A percentile compares a stretch with the other conserved stretches of the same genome.
Conservation (phyloP, 2,888 invertebrate genomes). For the Stratiomys singularior region DNA sequence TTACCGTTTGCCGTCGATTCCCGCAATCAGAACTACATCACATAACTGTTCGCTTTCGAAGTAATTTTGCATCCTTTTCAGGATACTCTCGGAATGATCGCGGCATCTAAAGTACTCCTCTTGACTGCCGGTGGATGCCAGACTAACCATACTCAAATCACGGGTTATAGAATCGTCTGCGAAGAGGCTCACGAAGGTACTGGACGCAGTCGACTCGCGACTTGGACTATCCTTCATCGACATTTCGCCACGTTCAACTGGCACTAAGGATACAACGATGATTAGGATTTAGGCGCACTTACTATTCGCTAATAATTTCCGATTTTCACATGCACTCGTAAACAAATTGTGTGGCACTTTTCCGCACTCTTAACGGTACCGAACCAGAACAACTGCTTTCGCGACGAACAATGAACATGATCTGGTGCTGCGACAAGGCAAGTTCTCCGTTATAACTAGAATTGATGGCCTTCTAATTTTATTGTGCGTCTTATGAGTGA, state of each 20-base stretch:
- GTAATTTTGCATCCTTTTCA: slow-evolving; percentile 85
- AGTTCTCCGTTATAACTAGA: slow-evolving; percentile 9
- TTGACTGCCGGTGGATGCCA: slow-evolving; percentile 75
- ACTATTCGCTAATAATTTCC: not conserved
- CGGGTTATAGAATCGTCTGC: slow-evolving; percentile 69
- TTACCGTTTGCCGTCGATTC: slow-evolving; percentile 72
- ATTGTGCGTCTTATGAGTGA: not conserved
- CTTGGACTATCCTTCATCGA: slow-evolving; percentile 64
- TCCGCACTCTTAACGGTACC: slow-evolving; percentile 31
- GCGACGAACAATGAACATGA: slow-evolving; percentile 40
- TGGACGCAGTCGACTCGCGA: slow-evolving; percentile 63
- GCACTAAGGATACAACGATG: not conserved
- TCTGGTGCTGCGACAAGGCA: slow-evolving; percentile 7
- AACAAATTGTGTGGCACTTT: not conserved
- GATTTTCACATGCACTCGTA: not conserved
- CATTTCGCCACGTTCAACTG: slow-evolving; percentile 16
- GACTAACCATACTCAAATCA: slow-evolving; percentile 74
- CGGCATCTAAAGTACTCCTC: slow-evolving; percentile 81
- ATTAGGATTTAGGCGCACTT: not conserved
- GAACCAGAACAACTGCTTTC: slow-evolving; percentile 28
- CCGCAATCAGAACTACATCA: slow-evolving; percentile 88
- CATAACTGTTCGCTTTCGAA: slow-evolving; percentile 84
- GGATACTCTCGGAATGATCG: slow-evolving; percentile 83
- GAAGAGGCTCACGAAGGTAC: slow-evolving; percentile 61
- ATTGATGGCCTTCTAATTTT: slow-evolving; percentile 15